Evolutionary conservation across 2,113 vertebrate species (phyloP), one percentile per base, ranked within the genome.

Genomic region (Hiodon tergisus): DNA sequence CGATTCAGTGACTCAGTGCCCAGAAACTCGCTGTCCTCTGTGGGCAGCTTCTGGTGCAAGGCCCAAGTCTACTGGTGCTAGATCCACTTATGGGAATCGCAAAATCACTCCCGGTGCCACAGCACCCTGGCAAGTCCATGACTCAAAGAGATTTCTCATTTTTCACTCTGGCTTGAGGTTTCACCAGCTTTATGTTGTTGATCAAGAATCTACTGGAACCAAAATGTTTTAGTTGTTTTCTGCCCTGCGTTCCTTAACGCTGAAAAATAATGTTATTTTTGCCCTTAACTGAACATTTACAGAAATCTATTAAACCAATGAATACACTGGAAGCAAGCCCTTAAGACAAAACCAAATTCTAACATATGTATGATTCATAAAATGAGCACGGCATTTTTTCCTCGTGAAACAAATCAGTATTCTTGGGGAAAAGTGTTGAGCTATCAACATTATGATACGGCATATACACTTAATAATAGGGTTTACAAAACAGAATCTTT

Each of bases 1-100:
- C 55, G 61, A 74, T n/a, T 74, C 61, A 67, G 6, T 53, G 63
- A 54, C 55, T 74, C 62, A 62, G 53, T 71, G n/a, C 59, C 47
- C 51, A 74, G 57, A 53, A 13, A 67, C 46, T 52, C 51, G 4
- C 16, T 62, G 61, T 53, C 60, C 14, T 65, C 11, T 54, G 17
- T 6, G 57, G 57, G 31, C 9, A 6, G n/a, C 48, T 16, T 46
- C 62, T n/a, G 17, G 62, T 52, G 13, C 13, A n/a, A 14, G 3
- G 63, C 10, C 13, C 62, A 6, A 4, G 6, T 7, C 59, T 51
- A 66, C 50, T 10, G 2, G 62, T 57, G 54, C 54, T 6, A 65
- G 14, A 5, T 16, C 62, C 53, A 55, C 7, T 67, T 67, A 50
- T 6, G 9, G 53, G 62, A 54, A 74, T 14, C 8, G 11, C 7